Percentiles rank a stretch among this genome's conserved stretches.
Conservation (phyloP, 2,113 vertebrate genomes). For the Hymenochirus boettgeri region DNA sequence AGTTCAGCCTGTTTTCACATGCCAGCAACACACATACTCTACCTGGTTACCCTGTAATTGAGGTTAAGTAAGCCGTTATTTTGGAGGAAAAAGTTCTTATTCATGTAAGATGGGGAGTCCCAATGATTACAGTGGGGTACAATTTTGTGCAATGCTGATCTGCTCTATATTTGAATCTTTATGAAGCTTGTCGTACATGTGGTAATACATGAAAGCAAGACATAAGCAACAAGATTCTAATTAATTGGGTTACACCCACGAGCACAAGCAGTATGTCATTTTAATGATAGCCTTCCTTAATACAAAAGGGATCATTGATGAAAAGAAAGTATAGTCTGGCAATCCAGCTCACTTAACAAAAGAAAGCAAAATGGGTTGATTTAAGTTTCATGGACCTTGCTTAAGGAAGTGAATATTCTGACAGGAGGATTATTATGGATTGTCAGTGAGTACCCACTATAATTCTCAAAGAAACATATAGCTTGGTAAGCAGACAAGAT, state of each 20-base stretch:
- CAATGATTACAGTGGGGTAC: slow-evolving; percentile 55
- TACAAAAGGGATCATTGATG: slow-evolving; percentile 54
- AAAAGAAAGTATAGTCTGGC: slow-evolving; percentile 73
- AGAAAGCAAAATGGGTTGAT: slow-evolving; percentile 55
- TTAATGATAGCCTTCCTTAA: slow-evolving; percentile 58
- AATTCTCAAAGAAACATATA: slow-evolving; percentile 54
- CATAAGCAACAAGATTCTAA: slow-evolving; percentile 50
- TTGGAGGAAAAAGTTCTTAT: slow-evolving; percentile 42
- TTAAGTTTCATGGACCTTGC: slow-evolving; percentile 52
- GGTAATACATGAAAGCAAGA: slow-evolving; percentile 59
- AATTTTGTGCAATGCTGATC: slow-evolving; percentile 67
- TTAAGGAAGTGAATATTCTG: slow-evolving; percentile 48
- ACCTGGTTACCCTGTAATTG: slow-evolving; percentile 98
- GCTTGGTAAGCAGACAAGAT: slow-evolving; percentile 57
- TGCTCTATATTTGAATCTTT: slow-evolving; percentile 67
- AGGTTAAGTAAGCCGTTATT: slow-evolving; percentile 50
- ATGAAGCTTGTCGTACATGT: slow-evolving; percentile 66
- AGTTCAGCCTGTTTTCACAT: slow-evolving; percentile 93
- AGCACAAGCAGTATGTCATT: slow-evolving; percentile 64
- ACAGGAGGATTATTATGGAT: slow-evolving; percentile 38
- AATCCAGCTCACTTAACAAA: slow-evolving; percentile 68
- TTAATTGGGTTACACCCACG: slow-evolving; percentile 61
- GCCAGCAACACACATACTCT: slow-evolving; percentile 91
- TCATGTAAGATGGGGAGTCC: slow-evolving; percentile 41
- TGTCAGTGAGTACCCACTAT: slow-evolving; percentile 55